Base-by-base conservation (phyloP, 2,113 vertebrate genomes). In the Muntiacus reevesi region DNA sequence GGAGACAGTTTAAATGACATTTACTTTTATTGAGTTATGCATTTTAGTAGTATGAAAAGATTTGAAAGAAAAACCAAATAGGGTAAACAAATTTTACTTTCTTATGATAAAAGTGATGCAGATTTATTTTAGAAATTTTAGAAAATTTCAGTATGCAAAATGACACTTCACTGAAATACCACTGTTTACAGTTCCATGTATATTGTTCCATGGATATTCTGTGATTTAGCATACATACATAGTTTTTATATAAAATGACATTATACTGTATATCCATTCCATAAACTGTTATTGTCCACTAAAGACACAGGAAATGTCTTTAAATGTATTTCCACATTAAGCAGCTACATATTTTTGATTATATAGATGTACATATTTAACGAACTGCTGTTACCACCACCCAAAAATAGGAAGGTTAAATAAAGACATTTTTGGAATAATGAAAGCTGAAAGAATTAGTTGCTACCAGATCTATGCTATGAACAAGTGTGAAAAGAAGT, bases 371-470 rank as follows among this genome's bases (percentile, higher is more conserved):
- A 60, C 8, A 47, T 40, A 84, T 60, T 82, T 54, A 85, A 47
- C 36, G 36, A 82, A 82, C 8, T 33, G 8, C n/a, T 54, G 78
- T 79, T 84, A 19, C 5, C 27, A 36, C 9, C 52, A 21, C 27
- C 16, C 0, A 0, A 15, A 43, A 27, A 59, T 27, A 50, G 36
- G 12, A 76, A 78, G 10, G 33, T 67, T 36, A 84, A 43, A 95
- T 78, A 90, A 64, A 96, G 55, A 78, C 47, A 43, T 92, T 89
- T 92, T 92, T 62, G 27, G n/a, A 81, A 64, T 91, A 88, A 88
- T 9, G 10, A 83, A 93, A 93, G 45, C 36, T 57, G 28, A 50
- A 40, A 60, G 3, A 36, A 81, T 52, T 50, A 45, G 36, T 62
- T 89, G 45, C 83, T 45, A 71, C 33, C 87, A 50, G 27, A 91